Evolutionary conservation across 1,140 invertebrate species (phyloP).

Genomic region (Hycleus phaleratus): DNA sequence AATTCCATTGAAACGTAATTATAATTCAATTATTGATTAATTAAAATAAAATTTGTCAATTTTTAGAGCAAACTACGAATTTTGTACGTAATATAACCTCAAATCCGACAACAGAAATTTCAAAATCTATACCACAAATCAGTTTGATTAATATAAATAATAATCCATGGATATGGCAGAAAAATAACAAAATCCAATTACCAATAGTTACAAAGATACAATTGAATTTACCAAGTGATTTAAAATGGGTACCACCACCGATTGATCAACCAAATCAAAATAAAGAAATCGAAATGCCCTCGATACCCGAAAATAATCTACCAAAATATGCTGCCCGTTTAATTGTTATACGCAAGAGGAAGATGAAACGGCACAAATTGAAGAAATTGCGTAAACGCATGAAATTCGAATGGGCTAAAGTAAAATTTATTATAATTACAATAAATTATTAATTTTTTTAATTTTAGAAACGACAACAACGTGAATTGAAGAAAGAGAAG

Average conservation of each 20-base stretch:
- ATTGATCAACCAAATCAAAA: conserved; percentile 19
- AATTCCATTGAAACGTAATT: conserved; percentile 3
- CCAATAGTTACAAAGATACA: conserved; percentile 13
- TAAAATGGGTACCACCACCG: conserved; percentile 20
- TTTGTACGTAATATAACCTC: conserved; percentile 8
- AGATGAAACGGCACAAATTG: conserved; percentile 82
- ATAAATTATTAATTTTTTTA: conserved; percentile 6
- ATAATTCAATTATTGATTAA: background rate
- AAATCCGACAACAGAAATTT: background rate
- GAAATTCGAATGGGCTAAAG: conserved; percentile 65
- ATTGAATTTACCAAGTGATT: conserved; percentile 28
- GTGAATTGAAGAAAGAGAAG: conserved; percentile 66
- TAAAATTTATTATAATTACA: conserved; percentile 23
- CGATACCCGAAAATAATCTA: conserved; percentile 45
- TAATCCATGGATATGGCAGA: conserved; percentile 29
- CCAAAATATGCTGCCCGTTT: conserved; percentile 55
- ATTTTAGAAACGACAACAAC: conserved; percentile 50
- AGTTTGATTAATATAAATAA: conserved; percentile 5
- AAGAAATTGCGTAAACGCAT: conserved; percentile 70
- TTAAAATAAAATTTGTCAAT: background rate
- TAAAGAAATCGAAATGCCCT: conserved; percentile 24
- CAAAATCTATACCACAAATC: background rate
- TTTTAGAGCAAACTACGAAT: background rate
- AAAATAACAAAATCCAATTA: conserved; percentile 24
- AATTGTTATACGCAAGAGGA: conserved; percentile 68